These are phyloP conservation scores for Cephus nigrinus DNA, from an alignment of 2,888 invertebrate species.

Conservation along the genomic window DNA sequence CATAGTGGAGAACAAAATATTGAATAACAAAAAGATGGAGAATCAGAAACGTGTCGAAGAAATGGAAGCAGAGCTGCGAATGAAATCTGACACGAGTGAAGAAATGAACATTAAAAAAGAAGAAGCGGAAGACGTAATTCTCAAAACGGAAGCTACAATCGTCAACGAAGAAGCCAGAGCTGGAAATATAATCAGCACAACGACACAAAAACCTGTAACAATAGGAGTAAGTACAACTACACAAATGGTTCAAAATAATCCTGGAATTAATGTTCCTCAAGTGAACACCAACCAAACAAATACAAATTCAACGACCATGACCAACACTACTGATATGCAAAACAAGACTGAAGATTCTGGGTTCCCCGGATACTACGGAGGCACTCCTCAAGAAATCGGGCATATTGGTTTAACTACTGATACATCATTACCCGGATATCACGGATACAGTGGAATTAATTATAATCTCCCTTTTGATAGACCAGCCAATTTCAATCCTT, in stretches of 20 bases:
- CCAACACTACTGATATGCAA: conserved; percentile 12
- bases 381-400: conserved; percentile 48
- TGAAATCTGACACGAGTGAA: background rate
- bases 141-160: background rate
- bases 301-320: background rate
- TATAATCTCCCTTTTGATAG: conserved; percentile 12
- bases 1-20: conserved; percentile 23
- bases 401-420: conserved; percentile 45
- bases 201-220: background rate
- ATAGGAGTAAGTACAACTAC: background rate
- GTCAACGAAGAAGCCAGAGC: background rate
- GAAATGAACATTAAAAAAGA: background rate
- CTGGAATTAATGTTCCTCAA: background rate
- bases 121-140: background rate
- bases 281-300: background rate
- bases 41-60: background rate
- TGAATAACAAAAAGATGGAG: conserved; percentile 17
- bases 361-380: conserved; percentile 50
- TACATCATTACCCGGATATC: conserved; percentile 4
- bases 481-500: conserved; percentile 14
- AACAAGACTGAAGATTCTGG: conserved; percentile 24
- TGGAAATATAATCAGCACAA: background rate
- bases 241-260: background rate
- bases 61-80: background rate
- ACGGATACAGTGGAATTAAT: conserved; percentile 3